Conservation (phyloP, 2,797 vertebrate genomes). For the Rachycentron canadum region DNA sequence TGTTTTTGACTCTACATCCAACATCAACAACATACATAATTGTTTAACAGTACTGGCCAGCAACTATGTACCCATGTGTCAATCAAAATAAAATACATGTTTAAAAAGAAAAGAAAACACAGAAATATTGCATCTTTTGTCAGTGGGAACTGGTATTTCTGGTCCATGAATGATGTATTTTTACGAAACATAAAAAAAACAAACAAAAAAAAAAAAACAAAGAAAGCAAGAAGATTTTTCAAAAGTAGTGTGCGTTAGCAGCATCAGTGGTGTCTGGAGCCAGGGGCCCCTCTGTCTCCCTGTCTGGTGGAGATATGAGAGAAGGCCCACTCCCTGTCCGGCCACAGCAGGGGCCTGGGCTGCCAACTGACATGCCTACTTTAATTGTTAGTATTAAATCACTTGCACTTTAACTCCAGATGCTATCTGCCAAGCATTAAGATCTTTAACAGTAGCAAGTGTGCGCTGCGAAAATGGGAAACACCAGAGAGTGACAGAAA, state of each 20-base stretch:
- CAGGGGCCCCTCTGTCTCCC: slow-evolving; percentile 63
- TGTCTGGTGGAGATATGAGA: slow-evolving; percentile 86
- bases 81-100: slow-evolving; percentile 15
- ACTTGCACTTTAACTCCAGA: slow-evolving; percentile 88
- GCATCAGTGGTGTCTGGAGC: slow-evolving; percentile 61
- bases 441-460: slow-evolving; percentile 87
- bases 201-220: neutral
- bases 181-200: slow-evolving; percentile 8
- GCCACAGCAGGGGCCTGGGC: slow-evolving; percentile 86
- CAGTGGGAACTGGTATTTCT: slow-evolving; percentile 1
- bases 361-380: slow-evolving; percentile 91
- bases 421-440: slow-evolving; percentile 87
- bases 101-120: slow-evolving; percentile 3
- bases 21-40: slow-evolving; percentile 35
- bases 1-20: slow-evolving; percentile 44
- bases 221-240: slow-evolving; percentile 12
- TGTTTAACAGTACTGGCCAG: slow-evolving; percentile 14
- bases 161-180: slow-evolving; percentile 21
- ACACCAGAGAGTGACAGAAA: slow-evolving; percentile 53
- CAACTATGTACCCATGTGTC: neutral
- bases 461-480: slow-evolving; percentile 49
- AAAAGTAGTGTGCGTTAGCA: slow-evolving; percentile 54
- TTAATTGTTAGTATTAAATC: slow-evolving; percentile 92
- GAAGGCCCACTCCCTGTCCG: slow-evolving; percentile 84
- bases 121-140: slow-evolving; percentile 17